Conservation (phyloP, 2,113 vertebrate species). For the Lathamus discolor region DNA sequence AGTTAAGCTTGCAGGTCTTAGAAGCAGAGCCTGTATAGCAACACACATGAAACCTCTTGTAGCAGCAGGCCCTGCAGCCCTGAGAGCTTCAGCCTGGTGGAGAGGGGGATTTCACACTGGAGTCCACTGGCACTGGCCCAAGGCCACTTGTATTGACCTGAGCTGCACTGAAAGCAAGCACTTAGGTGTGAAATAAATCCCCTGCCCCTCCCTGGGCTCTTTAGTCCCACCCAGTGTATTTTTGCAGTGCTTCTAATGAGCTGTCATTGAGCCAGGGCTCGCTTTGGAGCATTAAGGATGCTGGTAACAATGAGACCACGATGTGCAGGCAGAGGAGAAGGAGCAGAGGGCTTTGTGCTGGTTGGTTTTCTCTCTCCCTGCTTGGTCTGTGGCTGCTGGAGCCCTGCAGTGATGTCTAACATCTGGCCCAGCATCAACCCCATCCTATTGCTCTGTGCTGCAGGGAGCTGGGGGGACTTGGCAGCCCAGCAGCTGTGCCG, state of each 20-base stretch:
- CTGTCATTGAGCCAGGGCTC: slow-evolving; percentile 27
- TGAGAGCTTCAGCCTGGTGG: neutral
- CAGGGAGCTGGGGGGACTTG: slow-evolving; percentile 26
- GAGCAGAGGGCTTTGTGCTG: neutral
- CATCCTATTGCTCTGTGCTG: slow-evolving; percentile 39
- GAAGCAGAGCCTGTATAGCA: neutral
- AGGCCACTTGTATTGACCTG: neutral
- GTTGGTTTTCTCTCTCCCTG: neutral
- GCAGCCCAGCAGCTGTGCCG: neutral
- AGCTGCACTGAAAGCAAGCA: neutral
- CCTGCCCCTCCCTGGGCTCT: neutral
- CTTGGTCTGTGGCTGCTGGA: slow-evolving; percentile 45
- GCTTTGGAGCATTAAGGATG: neutral
- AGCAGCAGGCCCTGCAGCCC: neutral
- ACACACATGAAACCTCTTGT: fast-evolving
- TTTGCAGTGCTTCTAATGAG: neutral
- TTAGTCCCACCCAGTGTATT: neutral
- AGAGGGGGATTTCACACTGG: fast-evolving
- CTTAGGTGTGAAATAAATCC: slow-evolving; percentile 31
- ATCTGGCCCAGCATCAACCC: slow-evolving; percentile 61
- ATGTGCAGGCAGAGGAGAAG: neutral
- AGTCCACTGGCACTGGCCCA: neutral
- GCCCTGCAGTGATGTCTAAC: slow-evolving; percentile 50
- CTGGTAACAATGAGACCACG: neutral
- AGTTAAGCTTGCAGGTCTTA: neutral